Base-by-base conservation (phyloP, 2,113 vertebrate genomes). In the Oreocharis arfaki region DNA sequence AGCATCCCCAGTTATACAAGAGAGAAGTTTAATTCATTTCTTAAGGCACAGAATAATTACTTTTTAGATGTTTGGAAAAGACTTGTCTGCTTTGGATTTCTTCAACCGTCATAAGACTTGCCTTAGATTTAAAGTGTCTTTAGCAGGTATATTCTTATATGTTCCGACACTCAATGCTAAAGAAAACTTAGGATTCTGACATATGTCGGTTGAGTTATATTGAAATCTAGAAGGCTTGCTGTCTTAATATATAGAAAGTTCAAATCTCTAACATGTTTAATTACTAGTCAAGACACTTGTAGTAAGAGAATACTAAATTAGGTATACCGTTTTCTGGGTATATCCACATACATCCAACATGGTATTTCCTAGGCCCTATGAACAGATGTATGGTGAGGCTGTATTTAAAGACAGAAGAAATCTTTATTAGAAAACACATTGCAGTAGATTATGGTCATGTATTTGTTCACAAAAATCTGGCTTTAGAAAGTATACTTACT, bases 1-100 rank as follows among this genome's bases (percentile, higher is more conserved):
- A 90, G 92, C 93, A 80, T 89, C 35, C 77, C 37, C 75, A 37
- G 88, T 87, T 96, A 86, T 68, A 86, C 44, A 96, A 94, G 60
- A 90, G 33, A 70, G 39, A 55, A 93, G n/a, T 92, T 95, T 86
- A 96, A 86, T 94, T 83, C 9, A 1, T 89, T 85, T 91, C 47
- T 80, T 68, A 68, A 0, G 1, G 44, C 50, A 37, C 55, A 86
- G 92, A 86, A 93, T 87, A 86, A 92, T 97, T 93, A 82, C 52
- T 87, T 89, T 93, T 74, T 75, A 90, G 76, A 63, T 83, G 33
- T 80, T 90, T 90, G 56, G 78, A 32, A 68, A 90, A 88, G 63
- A 37, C 49, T 49, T 86, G 19, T 52, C 55, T 87, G 52, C 50
- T 76, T 80, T 80, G n/a, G 18, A 60, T 88, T 95, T 85, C 55